Conservation (phyloP, 1,140 invertebrate species). For the Papilio polytes region DNA sequence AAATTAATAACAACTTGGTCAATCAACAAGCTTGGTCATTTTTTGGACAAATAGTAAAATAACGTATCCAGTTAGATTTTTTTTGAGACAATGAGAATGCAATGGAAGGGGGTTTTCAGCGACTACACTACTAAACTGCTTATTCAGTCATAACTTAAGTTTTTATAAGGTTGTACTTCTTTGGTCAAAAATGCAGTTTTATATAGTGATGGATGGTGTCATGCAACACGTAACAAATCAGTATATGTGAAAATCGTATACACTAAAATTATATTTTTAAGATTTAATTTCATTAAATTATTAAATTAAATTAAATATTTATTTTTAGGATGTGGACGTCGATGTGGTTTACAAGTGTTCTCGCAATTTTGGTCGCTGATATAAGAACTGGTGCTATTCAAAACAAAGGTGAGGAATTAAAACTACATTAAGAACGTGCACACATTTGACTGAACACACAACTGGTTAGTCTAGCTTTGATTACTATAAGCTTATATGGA, state of each 20-base stretch:
- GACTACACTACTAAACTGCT: background rate
- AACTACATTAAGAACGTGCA: too few species aligned
- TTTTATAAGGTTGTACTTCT: background rate
- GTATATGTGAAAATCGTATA: background rate
- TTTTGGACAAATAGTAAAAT: background rate
- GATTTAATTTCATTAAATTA: background rate
- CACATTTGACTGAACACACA: too few species aligned
- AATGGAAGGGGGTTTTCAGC: background rate
- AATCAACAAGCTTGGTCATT: too few species aligned
- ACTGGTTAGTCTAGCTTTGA: too few species aligned
- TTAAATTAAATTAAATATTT: background rate
- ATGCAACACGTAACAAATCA: background rate
- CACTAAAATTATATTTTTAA: background rate
- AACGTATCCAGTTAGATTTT: too few species aligned
- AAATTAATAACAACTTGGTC: background rate
- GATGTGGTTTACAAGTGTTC: constrained; percentile 59
- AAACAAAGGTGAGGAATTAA: constrained; percentile 57
- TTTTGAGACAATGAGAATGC: background rate
- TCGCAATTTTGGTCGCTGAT: constrained; percentile 62
- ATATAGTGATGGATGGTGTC: background rate
- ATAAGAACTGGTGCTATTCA: constrained; percentile 61
- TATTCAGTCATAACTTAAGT: background rate
- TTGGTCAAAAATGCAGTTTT: background rate
- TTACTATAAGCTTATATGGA: too few species aligned
- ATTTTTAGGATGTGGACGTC: constrained; percentile 43